Percentiles rank a stretch among this genome's conserved stretches.
Conservation (phyloP, 2,113 vertebrate species). For the Laterallus jamaicensis region DNA sequence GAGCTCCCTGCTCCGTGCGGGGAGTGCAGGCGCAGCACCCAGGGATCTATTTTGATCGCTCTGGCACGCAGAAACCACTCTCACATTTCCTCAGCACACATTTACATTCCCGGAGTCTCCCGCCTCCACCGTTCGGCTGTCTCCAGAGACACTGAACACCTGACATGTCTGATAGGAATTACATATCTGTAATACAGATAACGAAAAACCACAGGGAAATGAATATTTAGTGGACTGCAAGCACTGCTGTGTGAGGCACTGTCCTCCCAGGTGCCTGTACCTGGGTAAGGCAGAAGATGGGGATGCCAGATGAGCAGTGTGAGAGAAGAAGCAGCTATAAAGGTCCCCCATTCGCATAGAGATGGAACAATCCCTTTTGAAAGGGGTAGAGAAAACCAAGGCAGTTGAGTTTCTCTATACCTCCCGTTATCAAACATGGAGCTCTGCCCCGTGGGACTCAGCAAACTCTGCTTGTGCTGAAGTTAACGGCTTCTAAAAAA, state of each 20-base stretch:
- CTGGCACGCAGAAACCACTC: background rate
- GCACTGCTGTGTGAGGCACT: background rate
- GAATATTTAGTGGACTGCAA: background rate
- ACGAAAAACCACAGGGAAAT: background rate
- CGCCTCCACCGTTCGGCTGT: background rate
- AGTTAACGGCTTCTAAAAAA: background rate
- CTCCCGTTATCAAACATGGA: background rate
- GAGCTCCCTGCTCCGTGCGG: fast-evolving
- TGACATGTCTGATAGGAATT: background rate
- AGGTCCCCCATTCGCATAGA: background rate
- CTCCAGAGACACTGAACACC: background rate
- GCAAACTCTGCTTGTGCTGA: background rate
- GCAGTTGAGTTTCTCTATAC: background rate
- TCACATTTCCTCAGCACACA: background rate
- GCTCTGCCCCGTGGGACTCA: background rate
- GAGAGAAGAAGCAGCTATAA: background rate
- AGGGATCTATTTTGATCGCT: background rate
- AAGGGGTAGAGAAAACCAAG: background rate
- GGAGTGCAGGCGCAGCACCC: background rate
- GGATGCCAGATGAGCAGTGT: background rate
- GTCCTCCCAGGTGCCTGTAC: background rate
- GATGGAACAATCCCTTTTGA: background rate
- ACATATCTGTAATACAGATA: background rate
- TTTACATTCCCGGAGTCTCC: background rate
- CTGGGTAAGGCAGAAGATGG: background rate